phyloP scores from a whole-genome alignment of 2,888 invertebrate species.

The Tenthredo notha region DNA sequence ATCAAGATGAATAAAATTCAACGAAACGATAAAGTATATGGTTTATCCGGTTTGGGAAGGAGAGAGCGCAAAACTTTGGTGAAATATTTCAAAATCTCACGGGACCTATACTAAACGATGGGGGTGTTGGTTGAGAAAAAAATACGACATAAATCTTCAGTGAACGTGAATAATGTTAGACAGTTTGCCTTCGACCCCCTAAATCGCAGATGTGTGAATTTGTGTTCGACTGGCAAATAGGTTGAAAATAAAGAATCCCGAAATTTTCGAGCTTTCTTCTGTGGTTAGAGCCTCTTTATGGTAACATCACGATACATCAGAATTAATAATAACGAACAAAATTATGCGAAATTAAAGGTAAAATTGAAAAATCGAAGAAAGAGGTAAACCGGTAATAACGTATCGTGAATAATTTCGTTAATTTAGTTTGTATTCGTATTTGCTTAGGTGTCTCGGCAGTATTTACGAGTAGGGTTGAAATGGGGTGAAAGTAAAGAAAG shows the following conservation, averaged over 20 bases:
- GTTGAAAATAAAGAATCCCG: neutral
- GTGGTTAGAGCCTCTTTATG: neutral
- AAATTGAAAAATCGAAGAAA: neutral
- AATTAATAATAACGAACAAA: neutral
- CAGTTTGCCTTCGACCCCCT: neutral
- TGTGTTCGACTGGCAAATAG: neutral
- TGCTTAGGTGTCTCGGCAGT: neutral
- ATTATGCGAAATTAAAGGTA: neutral
- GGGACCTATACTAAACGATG: neutral
- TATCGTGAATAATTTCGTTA: constrained; percentile 1
- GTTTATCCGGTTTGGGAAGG: neutral
- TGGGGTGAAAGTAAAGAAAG: neutral
- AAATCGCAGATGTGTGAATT: neutral
- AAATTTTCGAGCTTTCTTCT: neutral
- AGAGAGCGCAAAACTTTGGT: neutral
- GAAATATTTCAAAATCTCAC: constrained; percentile 12
- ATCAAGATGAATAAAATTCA: neutral
- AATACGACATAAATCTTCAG: constrained; percentile 6
- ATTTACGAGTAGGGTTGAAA: neutral
- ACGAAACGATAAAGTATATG: neutral
- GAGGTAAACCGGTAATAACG: neutral
- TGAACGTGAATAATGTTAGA: constrained; percentile 11
- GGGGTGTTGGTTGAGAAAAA: neutral
- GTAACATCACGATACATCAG: neutral
- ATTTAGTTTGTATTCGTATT: constrained; percentile 4